A percentile compares a stretch with the other conserved stretches of the same genome.
These are phyloP conservation scores for Sebastes iracundus DNA, from an alignment of 2,797 vertebrate species.

Conservation along the genomic window DNA sequence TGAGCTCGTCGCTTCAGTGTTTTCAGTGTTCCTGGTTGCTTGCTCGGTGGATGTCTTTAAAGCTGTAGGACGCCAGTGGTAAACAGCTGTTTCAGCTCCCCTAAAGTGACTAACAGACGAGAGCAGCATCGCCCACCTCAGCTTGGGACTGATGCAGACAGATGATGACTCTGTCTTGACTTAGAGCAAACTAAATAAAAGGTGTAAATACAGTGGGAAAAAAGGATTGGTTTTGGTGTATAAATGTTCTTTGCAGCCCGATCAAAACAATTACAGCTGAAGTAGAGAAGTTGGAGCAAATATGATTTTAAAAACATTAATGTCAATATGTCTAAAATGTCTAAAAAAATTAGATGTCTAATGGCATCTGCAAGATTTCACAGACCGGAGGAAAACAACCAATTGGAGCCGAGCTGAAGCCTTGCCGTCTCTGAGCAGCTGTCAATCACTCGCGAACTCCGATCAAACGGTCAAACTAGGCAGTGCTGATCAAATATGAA, in stretches of 20 bases:
- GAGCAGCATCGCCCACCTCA: neutral
- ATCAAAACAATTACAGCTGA: neutral
- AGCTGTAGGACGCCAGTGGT: neutral
- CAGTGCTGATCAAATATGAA: too few species aligned
- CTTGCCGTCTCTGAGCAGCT: too few species aligned
- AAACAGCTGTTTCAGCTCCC: neutral
- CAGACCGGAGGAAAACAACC: too few species aligned
- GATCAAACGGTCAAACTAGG: too few species aligned
- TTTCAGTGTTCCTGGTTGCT: neutral
- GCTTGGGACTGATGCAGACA: neutral
- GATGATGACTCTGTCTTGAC: neutral
- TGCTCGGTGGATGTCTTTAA: neutral
- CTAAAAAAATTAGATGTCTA: too few species aligned
- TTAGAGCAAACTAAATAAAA: neutral
- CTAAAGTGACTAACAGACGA: neutral
- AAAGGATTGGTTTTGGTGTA: neutral
- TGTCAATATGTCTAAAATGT: too few species aligned
- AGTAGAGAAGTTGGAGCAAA: too few species aligned
- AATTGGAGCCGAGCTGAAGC: too few species aligned
- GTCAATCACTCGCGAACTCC: too few species aligned
- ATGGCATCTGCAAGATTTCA: too few species aligned
- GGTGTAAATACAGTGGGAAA: neutral
- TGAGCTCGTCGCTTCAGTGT: neutral
- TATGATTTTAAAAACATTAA: fast-evolving
- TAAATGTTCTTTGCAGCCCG: neutral